These are phyloP conservation scores for Pardosa pseudoannulata DNA, from an alignment of 2,888 invertebrate genomes.

Conservation along the genomic window DNA sequence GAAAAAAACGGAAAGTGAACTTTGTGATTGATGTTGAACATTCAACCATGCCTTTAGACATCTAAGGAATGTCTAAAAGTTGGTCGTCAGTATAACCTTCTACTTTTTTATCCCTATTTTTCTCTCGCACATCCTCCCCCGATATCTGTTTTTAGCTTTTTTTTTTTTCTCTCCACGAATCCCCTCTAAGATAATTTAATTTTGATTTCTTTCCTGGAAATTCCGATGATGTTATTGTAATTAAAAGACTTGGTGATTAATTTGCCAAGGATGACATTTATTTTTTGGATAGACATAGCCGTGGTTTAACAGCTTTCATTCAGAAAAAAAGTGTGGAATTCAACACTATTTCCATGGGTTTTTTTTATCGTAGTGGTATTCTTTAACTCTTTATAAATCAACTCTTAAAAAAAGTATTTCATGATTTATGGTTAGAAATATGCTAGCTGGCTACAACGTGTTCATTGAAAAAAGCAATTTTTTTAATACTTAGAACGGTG, in stretches of 20 bases:
- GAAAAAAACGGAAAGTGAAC: not conserved
- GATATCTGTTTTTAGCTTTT: conserved; percentile 12
- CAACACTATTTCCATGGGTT: not conserved
- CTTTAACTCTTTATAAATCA: too few relatives aligned
- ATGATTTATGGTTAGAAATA: not conserved
- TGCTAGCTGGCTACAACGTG: not conserved
- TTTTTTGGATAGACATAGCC: not conserved
- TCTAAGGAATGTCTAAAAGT: conserved; percentile 56
- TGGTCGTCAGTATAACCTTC: conserved; percentile 14
- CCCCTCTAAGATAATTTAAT: conserved; percentile 23
- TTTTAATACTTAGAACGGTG: too few relatives aligned
- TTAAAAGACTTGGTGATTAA: not conserved
- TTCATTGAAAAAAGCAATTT: too few relatives aligned
- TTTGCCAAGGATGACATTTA: conserved; percentile 12
- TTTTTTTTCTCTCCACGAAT: not conserved
- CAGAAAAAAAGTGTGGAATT: not conserved
- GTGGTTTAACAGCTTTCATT: not conserved
- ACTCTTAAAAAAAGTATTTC: not conserved
- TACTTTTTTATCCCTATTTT: conserved; percentile 5
- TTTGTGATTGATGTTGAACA: conserved; percentile 53
- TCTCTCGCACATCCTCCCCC: not conserved
- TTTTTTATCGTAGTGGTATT: too few relatives aligned
- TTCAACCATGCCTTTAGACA: conserved; percentile 54
- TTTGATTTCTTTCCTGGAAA: conserved; percentile 1
- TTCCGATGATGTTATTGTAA: conserved; percentile 16